Evolutionary conservation across 1,140 invertebrate genomes (phyloP), one percentile per base, ranked within the genome.

Genomic region (Drosophila mojavensis): DNA sequence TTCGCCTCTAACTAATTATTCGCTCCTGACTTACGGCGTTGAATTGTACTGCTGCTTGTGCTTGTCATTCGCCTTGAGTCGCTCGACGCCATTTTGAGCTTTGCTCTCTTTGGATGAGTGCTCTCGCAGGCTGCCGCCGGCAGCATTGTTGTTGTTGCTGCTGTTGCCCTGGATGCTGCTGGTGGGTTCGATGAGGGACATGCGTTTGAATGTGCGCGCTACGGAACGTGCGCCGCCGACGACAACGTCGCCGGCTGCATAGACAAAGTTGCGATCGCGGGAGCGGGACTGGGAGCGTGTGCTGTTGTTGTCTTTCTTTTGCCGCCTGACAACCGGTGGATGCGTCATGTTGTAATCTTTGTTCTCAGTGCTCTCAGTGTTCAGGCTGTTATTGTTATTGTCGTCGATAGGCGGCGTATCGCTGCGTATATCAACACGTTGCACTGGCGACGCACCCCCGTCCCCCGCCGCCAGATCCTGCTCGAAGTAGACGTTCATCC

Each of bases 121-220:
- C 55, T 60, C 58, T 41, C 66, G 61, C 15, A 63, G 36, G 55
- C 56, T 71, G 62, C 45, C 53, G 17, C 53, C 17, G 5, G 20
- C 5, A 17, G 13, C 9, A 41, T 41, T 10, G 9, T n/a, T 43
- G 20, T 17, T 43, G 51, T 20, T n/a, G 5, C 3, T 47, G 43
- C 4, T 71, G 36, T 33, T 71, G 51, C 15, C 43, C 13, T 13
- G 56, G 62, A 43, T 43, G 15, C n/a, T 56, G 62, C 50, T 59
- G 54, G 7, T 50, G 20, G 66, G 63, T 51, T 79, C 77, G 17
- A 72, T 72, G 58, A 79, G 59, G 17, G 73, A 79, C 36, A 79
- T 79, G 51, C 77, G 74, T 17, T 79, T 79, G 3, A 79, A 48
- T 17, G 67, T 72, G 17, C 74, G 68, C 20, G 77, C 77, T 6